Percentiles rank a stretch among this genome's conserved stretches.
These are phyloP conservation scores for Drosophila mulleri DNA, from an alignment of 2,888 invertebrate genomes.

Conservation along the genomic window DNA sequence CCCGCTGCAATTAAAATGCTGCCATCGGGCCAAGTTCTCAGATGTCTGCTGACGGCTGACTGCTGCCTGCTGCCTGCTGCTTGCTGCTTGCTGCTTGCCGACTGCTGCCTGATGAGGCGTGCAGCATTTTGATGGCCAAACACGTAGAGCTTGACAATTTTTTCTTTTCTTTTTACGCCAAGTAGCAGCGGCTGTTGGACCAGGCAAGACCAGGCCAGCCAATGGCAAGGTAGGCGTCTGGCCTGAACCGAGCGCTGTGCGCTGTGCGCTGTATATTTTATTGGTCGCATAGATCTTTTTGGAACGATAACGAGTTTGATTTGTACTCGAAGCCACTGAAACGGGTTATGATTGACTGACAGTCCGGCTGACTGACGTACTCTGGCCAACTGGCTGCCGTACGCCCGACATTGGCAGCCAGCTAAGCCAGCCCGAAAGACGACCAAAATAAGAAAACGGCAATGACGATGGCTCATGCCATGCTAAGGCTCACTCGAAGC, in stretches of 20 bases:
- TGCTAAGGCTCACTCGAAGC: conserved; percentile 26
- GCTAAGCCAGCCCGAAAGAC: conserved; percentile 26
- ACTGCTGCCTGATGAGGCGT: conserved; percentile 66
- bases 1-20: conserved; percentile 69
- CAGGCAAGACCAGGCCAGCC: conserved; percentile 16
- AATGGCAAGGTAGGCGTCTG: conserved; percentile 67
- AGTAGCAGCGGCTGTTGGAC: conserved; percentile 11
- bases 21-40: conserved; percentile 48
- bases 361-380: conserved; percentile 55
- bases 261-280: conserved; percentile 66
- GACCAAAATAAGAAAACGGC: conserved; percentile 16
- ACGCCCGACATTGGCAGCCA: conserved; percentile 37
- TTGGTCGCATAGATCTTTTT: conserved; percentile 73
- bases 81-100: conserved; percentile 1
- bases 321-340: conserved; percentile 71
- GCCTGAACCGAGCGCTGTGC: conserved; percentile 15
- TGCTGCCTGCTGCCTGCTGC: conserved; percentile 26
- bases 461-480: conserved; percentile 16
- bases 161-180: conserved; percentile 17
- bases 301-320: conserved; percentile 78
- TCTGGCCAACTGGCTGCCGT: conserved; percentile 52
- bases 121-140: conserved; percentile 75
- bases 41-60: conserved; percentile 25
- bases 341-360: conserved; percentile 79
- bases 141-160: conserved; percentile 75